phyloP scores from a whole-genome alignment of 1,140 invertebrate species.

The Conus betulinus region DNA sequence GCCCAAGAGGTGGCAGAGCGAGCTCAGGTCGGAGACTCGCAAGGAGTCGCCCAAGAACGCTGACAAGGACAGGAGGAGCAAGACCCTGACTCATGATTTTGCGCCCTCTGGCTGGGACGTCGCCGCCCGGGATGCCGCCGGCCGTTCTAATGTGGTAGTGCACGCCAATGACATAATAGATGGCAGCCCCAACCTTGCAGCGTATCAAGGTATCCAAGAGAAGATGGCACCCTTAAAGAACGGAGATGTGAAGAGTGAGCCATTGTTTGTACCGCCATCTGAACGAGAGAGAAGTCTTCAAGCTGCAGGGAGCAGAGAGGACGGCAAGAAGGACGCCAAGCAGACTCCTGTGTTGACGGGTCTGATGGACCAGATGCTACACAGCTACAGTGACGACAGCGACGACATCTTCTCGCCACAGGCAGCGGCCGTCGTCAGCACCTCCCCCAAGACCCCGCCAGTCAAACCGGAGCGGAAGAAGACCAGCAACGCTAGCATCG shows the following conservation, averaged over 20 bases:
- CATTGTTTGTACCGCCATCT: not conserved
- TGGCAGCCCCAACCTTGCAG: not conserved
- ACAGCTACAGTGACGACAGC: constrained; percentile 2
- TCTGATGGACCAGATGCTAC: constrained; percentile 36
- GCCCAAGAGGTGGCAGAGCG: constrained; percentile 62
- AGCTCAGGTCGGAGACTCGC: constrained; percentile 54
- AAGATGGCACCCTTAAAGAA: not conserved
- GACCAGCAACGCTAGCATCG: constrained; percentile 44
- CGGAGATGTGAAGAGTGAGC: not conserved
- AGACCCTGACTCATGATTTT: not conserved
- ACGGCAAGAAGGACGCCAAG: constrained; percentile 5
- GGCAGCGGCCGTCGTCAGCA: not conserved
- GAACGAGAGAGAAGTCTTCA: not conserved
- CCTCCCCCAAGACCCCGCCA: constrained; percentile 47
- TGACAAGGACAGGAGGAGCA: not conserved
- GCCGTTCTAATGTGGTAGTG: constrained; percentile 7
- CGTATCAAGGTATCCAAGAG: not conserved
- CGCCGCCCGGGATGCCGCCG: not conserved
- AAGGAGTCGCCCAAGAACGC: constrained; percentile 33
- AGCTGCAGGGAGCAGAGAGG: not conserved
- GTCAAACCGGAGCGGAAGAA: constrained; percentile 60
- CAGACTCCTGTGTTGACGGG: constrained; percentile 14
- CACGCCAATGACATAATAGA: not conserved
- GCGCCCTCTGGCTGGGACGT: not conserved
- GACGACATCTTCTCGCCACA: not conserved